Evolutionary conservation across 1,140 invertebrate species (phyloP), one percentile per base, ranked within the genome.

Genomic region (Drosophila ficusphila): DNA sequence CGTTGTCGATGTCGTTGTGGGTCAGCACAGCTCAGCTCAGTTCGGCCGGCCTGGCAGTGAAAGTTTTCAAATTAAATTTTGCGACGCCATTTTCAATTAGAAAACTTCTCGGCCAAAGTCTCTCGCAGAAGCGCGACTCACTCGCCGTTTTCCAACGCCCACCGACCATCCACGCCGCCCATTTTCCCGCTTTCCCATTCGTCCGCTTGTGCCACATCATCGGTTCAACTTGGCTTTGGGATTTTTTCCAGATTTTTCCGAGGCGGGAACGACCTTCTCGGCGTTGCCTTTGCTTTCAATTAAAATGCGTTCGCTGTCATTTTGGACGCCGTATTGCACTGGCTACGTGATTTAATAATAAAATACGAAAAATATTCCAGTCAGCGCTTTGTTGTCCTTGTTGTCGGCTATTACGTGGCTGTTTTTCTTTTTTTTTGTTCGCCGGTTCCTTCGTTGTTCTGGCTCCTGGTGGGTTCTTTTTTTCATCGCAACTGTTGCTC

Each of bases 61-160:
- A 88, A 88, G 82, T 88, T 88, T 88, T 89, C 83, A 88, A 88
- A 88, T 88, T 88, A 88, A 88, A 88, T 88, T 88, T 73, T 75
- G 82, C 82, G 77, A 88, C 82, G 82, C 83, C 82, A 88, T 88
- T 88, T 88, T 88, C 82, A 88, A 88, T 88, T 88, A 88, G 78
- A 88, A 88, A 88, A 88, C 64, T 88, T 88, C 69, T 54, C 58
- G 76, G 60, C 69, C 74, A 78, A 82, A 82, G 82, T 78, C 83
- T 53, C 53, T 60, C n/a, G 53, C 68, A 77, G 64, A 56, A 71
- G 38, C 46, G 44, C 58, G 41, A 49, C 44, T 38, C 47, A 36
- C 41, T 33, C 47, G 31, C 18, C 18, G 38, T 19, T 23, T 3
- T 29, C 25, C 18, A 53, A 5, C 44, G 6, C 16, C 14, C 51